Base-by-base conservation (phyloP, 2,888 invertebrate genomes). In the Drosophila pegasa region DNA sequence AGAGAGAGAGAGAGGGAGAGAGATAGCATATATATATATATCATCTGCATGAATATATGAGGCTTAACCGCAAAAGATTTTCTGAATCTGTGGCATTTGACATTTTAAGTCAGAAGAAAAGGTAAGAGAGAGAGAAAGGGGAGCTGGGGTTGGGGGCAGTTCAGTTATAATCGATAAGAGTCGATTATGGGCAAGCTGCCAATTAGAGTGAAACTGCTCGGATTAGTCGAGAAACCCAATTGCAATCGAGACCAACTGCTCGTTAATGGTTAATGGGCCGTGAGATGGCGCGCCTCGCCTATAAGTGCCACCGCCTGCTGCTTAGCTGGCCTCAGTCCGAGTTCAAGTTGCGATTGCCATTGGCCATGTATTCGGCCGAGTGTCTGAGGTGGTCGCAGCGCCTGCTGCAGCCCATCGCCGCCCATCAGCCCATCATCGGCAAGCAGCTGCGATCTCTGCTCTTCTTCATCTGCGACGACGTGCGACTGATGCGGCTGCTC, bases 11-110 rank as follows among this genome's bases (percentile, higher is more conserved):
- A 4, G 10, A 38, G 29, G 12, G 16, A n/a, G 38, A 45, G 41
- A 60, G 41, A 31, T 14, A 37, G 9, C 31, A 56, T 29, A 45
- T 18, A 41, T 45, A 29, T 59, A 37, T 35, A 45, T 65, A 63
- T 69, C 69, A 67, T 71, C 71, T 67, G 57, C 60, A 61, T 62
- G 62, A 70, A 71, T 78, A 73, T 68, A 74, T 78, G 67, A 63
- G 33, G 40, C 37, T 45, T 43, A 57, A 60, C 72, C 75, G 59
- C 83, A 82, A 58, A 12, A 52, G n/a, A 71, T 58, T 71, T 63
- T 20, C 63, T 67, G 78, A 75, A 64, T 71, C 63, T 72, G 47
- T 55, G 64, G 51, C 54, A 62, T 68, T 64, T 51, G 50, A 54
- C 40, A 56, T 65, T 71, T 51, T 3, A 52, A 48, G 60, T 14